Base-by-base conservation (phyloP, 2,113 vertebrate genomes). In the Chiloscyllium plagiosum region DNA sequence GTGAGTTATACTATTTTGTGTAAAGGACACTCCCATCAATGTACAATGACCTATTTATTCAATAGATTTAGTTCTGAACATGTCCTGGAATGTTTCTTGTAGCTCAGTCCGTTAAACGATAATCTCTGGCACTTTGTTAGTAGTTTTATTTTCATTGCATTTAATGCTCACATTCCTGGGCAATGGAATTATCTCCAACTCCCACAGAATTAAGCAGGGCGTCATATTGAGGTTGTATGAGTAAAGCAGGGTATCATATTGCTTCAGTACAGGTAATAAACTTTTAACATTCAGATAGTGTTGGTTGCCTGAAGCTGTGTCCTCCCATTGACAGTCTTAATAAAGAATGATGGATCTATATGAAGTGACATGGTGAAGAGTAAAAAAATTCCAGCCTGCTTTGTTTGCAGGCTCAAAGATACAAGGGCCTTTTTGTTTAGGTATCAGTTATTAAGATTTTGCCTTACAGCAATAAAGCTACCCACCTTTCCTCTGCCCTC, bases 321-420 rank as follows among this genome's bases (percentile, higher is more conserved):
- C 95, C 96, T 96, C 29, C 96, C 96, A 95, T 70, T 97, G 97
- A 97, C 96, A 96, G 96, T 96, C 96, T 96, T 97, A 97, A 97
- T 97, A 97, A 96, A 97, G 94, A 96, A 96, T 97, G 96, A 96
- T 96, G 96, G 96, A 96, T 97, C 96, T 96, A 96, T 97, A 96
- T 96, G 85, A 96, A 97, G 96, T 96, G 96, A 96, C 96, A 96
- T 96, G 96, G 92, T 95, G 96, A 96, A 97, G 96, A 96, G 96
- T 96, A 85, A 95, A 72, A 47, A 96, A 96, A 96, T 96, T 96
- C 97, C 96, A 96, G 66, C 80, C 86, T 96, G 89, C 96, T 85
- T 96, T 96, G 96, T 96, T 96, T 96, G 2, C 19, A 95, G 96
- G 95, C 90, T 95, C 93, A 96, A 33, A 92, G 96, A 56, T 96